Conservation (phyloP, 2,797 vertebrate species). For the Silurus lanzhouensis region DNA sequence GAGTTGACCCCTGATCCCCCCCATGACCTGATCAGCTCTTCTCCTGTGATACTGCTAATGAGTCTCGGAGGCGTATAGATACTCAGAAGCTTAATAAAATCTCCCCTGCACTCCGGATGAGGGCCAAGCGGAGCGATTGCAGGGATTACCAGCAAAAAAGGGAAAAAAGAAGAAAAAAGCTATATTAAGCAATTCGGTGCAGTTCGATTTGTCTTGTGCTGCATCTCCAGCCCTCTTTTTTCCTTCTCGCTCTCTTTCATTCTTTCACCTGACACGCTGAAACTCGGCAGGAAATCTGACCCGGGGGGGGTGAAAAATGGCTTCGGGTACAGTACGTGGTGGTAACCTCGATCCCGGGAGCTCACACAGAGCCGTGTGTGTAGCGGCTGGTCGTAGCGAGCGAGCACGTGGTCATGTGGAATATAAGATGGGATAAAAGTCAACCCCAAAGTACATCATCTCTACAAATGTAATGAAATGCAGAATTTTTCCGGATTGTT, state of each 20-base stretch:
- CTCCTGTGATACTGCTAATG: conserved; percentile 17
- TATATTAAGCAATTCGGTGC: conserved; percentile 39
- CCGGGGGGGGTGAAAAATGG: not conserved
- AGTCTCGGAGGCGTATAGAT: not conserved
- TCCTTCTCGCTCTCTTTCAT: not conserved
- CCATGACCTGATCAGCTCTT: not conserved
- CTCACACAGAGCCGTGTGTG: not conserved
- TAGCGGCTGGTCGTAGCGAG: not conserved
- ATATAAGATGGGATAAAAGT: not conserved
- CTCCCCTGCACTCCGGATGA: conserved; percentile 1
- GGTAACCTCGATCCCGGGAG: not conserved
- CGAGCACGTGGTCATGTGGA: not conserved
- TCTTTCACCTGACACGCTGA: not conserved
- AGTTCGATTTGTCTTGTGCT: conserved; percentile 23
- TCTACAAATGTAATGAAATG: not conserved
- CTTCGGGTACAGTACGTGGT: not conserved
- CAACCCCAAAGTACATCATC: not conserved
- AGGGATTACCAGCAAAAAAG: conserved; percentile 3
- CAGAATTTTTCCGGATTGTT: not conserved
- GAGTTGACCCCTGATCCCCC: not conserved
- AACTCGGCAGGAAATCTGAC: not conserved
- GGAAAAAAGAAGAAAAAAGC: not conserved
- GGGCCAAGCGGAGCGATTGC: not conserved
- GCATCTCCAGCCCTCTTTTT: not conserved
- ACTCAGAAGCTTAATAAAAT: conserved; percentile 20